Evolutionary conservation across 2,888 invertebrate species (phyloP).

Genomic region (Opisthograptis luteolata): DNA sequence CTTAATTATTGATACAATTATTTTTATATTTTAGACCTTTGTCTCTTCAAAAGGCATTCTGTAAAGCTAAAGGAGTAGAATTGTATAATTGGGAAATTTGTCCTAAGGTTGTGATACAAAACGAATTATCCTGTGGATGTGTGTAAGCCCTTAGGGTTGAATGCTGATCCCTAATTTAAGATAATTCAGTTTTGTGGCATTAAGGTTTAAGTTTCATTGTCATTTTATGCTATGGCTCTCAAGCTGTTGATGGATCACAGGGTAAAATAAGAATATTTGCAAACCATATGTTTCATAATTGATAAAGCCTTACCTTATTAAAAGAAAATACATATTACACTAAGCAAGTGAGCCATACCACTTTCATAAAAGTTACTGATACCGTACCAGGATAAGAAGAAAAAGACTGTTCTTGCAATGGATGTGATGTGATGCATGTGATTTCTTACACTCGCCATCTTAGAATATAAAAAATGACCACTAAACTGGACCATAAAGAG

Average conservation of each 20-base stretch:
- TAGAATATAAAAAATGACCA: too few species aligned
- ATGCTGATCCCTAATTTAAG: constrained; percentile 43
- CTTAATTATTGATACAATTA: constrained; percentile 75
- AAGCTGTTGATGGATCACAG: too few species aligned
- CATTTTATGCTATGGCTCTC: background rate
- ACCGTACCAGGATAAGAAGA: too few species aligned
- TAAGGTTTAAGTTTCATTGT: constrained; percentile 3
- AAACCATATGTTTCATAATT: too few species aligned
- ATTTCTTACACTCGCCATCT: too few species aligned
- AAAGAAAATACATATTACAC: too few species aligned
- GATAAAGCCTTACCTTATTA: too few species aligned
- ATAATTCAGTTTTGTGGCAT: constrained; percentile 32
- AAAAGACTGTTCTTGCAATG: too few species aligned
- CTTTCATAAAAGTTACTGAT: too few species aligned
- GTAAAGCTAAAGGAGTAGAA: constrained; percentile 58
- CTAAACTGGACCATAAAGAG: constrained; percentile 9
- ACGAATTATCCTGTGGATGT: constrained; percentile 58
- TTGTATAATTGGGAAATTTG: constrained; percentile 75
- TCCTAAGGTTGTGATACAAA: constrained; percentile 64
- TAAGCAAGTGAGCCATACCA: too few species aligned
- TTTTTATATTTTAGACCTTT: constrained; percentile 68
- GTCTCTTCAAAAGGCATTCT: constrained; percentile 56
- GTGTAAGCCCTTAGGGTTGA: constrained; percentile 50
- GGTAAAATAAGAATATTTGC: too few species aligned
- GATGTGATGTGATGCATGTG: too few species aligned